A percentile compares a stretch with the other conserved stretches of the same genome.
phyloP scores from a whole-genome alignment of 2,113 vertebrate species.

The Rallus limicola region DNA sequence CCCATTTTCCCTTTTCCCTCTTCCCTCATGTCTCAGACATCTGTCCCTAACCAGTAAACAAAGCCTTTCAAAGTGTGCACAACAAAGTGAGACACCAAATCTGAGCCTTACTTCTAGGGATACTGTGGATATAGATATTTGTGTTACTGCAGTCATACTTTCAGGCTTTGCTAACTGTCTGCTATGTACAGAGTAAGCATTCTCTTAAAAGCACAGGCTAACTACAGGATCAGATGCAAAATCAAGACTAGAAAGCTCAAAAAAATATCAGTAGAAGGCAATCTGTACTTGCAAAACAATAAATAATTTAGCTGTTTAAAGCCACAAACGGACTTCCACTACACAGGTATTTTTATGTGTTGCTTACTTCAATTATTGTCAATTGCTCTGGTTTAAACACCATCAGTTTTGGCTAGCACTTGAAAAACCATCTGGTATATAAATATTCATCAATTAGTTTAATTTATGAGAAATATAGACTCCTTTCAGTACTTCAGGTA shows the following conservation, averaged over 20 bases:
- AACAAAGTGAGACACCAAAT: background rate
- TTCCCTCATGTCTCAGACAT: background rate
- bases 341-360: background rate
- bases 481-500: slow-evolving; percentile 35
- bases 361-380: background rate
- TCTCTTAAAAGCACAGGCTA: background rate
- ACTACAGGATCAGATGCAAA: background rate
- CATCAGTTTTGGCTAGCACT: background rate
- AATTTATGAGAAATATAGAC: background rate
- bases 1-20: background rate
- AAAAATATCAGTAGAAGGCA: background rate
- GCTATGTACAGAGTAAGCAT: background rate
- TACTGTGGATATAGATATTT: background rate
- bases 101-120: background rate
- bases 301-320: background rate
- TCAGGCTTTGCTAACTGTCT: background rate
- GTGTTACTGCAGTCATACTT: background rate
- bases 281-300: background rate
- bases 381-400: background rate
- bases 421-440: slow-evolving; percentile 20
- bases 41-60: background rate
- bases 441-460: slow-evolving; percentile 37
- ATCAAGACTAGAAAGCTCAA: background rate
- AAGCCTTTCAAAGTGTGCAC: background rate
- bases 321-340: background rate